These are phyloP conservation scores for Oreocharis arfaki DNA, from an alignment of 2,113 vertebrate species.

Conservation along the genomic window DNA sequence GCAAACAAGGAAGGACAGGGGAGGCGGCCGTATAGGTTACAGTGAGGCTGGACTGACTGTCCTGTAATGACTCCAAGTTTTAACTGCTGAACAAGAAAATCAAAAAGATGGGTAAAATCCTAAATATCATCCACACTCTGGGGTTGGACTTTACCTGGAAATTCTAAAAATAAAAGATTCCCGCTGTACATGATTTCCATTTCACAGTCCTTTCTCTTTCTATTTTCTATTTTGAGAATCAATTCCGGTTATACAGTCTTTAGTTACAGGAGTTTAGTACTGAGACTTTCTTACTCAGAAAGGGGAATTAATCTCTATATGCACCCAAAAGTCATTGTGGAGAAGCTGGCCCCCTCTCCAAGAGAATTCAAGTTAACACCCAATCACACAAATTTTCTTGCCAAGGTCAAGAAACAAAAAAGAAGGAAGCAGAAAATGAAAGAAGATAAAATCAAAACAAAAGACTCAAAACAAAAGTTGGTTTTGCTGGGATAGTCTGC, in stretches of 20 bases:
- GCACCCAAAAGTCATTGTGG: neutral
- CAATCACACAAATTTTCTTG: neutral
- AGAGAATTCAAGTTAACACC: neutral
- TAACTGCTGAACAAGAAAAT: neutral
- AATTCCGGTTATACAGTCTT: neutral
- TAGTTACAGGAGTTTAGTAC: neutral
- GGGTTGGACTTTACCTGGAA: neutral
- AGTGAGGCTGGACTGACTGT: neutral
- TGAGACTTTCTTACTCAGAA: neutral
- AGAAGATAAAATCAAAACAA: neutral
- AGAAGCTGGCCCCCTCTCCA: neutral
- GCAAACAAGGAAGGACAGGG: neutral
- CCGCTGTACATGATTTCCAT: accelerated
- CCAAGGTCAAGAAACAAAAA: neutral
- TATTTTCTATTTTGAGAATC: neutral
- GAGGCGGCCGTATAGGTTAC: neutral
- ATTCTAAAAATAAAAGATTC: neutral
- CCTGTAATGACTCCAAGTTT: neutral
- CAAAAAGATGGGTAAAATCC: neutral
- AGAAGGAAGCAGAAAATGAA: neutral
- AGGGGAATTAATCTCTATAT: neutral
- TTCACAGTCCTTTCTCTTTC: neutral
- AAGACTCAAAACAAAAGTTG: neutral
- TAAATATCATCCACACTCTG: neutral
- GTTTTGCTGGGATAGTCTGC: neutral